Evolutionary conservation across 2,888 invertebrate genomes (phyloP).

Genomic region (Nesidiocoris tenuis): DNA sequence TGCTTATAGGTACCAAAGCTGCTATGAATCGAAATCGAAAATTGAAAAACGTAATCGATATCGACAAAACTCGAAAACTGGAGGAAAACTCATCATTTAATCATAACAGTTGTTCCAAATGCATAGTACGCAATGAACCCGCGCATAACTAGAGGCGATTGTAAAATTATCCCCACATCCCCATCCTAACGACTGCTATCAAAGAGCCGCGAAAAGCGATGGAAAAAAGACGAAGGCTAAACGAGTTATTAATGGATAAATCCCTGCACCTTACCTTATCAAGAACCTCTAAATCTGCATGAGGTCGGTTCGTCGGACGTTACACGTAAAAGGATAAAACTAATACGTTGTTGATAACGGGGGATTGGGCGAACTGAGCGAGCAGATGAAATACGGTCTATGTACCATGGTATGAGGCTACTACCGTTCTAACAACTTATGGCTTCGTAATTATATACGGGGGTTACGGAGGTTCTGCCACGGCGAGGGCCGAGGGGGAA

Average conservation of each 20-base stretch:
- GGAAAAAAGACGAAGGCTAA: constrained; percentile 1
- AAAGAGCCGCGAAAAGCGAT: background rate
- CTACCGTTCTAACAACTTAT: background rate
- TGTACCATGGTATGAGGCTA: background rate
- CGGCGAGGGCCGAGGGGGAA: background rate
- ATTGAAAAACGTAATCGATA: too few species aligned
- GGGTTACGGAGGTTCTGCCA: background rate
- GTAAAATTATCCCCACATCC: too few species aligned
- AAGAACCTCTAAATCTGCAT: constrained; percentile 27
- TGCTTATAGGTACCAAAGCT: too few species aligned
- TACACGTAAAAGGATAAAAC: constrained; percentile 20
- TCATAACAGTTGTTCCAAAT: too few species aligned
- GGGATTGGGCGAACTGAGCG: background rate
- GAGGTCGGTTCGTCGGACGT: background rate
- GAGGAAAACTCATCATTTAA: too few species aligned
- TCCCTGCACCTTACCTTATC: constrained; percentile 15
- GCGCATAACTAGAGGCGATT: too few species aligned
- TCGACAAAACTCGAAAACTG: too few species aligned
- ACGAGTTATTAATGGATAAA: constrained; percentile 41
- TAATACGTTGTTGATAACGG: constrained; percentile 39
- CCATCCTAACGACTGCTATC: too few species aligned
- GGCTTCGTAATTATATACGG: background rate
- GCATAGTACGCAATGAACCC: too few species aligned
- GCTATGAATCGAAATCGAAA: too few species aligned
- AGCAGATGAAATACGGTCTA: background rate